Evolutionary conservation across 2,797 vertebrate species (phyloP).

Genomic region (Poliocrania exsul): DNA sequence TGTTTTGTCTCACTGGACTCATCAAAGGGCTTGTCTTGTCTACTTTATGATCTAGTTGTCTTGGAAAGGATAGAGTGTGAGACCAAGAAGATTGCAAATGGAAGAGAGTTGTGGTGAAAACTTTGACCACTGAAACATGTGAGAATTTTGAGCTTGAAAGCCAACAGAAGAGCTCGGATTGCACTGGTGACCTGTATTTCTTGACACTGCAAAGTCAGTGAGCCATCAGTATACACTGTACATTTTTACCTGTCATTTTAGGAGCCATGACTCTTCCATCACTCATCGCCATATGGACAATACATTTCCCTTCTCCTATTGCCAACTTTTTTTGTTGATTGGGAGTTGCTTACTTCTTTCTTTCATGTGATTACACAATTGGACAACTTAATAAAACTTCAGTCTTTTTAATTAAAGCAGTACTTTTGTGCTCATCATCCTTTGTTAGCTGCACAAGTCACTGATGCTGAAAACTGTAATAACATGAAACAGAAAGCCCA

Average conservation of each 20-base stretch:
- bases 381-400: neutral
- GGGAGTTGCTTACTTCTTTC: neutral
- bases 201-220: neutral
- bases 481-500: neutral
- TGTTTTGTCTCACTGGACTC: neutral
- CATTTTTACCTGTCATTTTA: neutral
- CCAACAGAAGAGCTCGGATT: neutral
- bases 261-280: neutral
- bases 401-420: neutral
- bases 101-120: neutral
- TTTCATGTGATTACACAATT: neutral
- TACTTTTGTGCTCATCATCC: neutral
- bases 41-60: neutral
- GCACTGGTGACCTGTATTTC: neutral
- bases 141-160: neutral
- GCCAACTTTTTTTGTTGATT: neutral
- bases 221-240: neutral
- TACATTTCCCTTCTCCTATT: neutral
- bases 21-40: neutral
- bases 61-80: neutral
- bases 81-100: neutral
- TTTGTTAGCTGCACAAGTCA: neutral
- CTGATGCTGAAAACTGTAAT: fast-evolving
- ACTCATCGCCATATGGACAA: neutral
- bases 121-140: neutral